Conservation (phyloP, 2,113 vertebrate species). For the Alaudala cheleensis region DNA sequence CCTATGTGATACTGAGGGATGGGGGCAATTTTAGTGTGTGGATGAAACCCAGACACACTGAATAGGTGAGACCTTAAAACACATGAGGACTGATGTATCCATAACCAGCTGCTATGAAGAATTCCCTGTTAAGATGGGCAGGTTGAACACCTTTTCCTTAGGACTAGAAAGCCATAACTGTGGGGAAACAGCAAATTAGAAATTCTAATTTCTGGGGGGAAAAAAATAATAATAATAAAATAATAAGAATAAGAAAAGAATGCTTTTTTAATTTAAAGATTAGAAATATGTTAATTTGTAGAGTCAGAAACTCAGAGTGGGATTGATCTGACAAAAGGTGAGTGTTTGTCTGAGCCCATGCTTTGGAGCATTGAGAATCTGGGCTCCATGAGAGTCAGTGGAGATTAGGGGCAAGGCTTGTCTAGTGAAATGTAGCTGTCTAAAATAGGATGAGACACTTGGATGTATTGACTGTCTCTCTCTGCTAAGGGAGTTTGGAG, state of each 20-base stretch:
- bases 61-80: neutral
- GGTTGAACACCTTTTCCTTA: neutral
- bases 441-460: neutral
- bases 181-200: neutral
- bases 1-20: fast-evolving
- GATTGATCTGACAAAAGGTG: neutral
- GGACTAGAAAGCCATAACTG: neutral
- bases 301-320: neutral
- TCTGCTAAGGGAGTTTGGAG: neutral
- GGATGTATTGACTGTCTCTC: neutral
- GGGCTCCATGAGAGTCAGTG: neutral
- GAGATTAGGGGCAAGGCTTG: neutral
- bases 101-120: neutral
- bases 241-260: neutral
- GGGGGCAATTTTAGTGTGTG: neutral
- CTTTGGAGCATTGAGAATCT: neutral
- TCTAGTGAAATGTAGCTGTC: neutral
- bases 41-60: neutral
- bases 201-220: neutral
- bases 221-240: neutral
- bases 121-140: neutral
- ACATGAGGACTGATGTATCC: neutral
- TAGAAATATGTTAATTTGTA: neutral
- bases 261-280: neutral
- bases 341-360: neutral